A percentile compares a stretch with the other conserved stretches of the same genome.
Conservation (phyloP, 2,113 vertebrate genomes). For the Myocastor coypus region DNA sequence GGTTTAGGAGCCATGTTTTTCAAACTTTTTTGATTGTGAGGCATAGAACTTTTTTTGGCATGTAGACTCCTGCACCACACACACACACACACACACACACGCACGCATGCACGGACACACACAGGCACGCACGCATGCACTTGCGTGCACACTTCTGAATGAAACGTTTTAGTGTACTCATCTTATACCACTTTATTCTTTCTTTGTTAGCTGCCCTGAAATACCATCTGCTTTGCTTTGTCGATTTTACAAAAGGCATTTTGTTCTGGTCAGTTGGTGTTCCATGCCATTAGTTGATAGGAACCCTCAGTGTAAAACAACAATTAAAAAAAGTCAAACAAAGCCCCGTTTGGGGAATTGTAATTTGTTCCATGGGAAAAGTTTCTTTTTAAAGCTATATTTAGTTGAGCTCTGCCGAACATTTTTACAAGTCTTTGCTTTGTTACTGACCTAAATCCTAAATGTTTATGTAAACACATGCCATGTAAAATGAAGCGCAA, state of each 20-base stretch:
- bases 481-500: constrained; percentile 48
- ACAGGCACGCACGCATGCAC: too few relatives aligned
- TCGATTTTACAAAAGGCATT: constrained; percentile 25
- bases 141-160: neutral
- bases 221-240: neutral
- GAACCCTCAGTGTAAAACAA: neutral
- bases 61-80: neutral
- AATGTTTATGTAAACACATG: constrained; percentile 20
- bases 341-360: neutral
- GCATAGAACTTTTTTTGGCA: neutral
- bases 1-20: neutral
- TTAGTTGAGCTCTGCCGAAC: constrained; percentile 50
- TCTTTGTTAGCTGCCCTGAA: neutral
- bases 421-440: constrained; percentile 36
- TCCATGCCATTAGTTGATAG: neutral
- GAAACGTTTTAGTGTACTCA: neutral
- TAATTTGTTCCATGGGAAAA: neutral
- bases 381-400: neutral
- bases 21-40: neutral
- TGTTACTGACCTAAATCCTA: neutral
- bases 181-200: neutral
- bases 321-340: neutral
- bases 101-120: neutral
- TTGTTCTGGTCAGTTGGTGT: constrained; percentile 8
- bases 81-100: neutral